phyloP scores from a whole-genome alignment of 2,888 invertebrate genomes.

The Lasioglossum oenotherae region DNA sequence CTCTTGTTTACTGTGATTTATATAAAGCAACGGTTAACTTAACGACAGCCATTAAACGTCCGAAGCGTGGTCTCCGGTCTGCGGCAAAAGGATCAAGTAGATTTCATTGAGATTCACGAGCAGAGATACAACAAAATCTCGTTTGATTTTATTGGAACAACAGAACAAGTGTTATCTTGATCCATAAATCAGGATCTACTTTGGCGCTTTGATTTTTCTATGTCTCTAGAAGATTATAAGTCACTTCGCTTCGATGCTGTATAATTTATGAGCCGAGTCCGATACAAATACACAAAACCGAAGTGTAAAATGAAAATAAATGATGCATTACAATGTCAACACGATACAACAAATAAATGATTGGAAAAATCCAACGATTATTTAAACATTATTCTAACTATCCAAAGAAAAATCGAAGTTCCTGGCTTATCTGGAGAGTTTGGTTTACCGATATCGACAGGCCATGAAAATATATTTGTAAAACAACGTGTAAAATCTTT shows the following conservation, averaged over 20 bases:
- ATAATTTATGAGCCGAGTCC: not conserved
- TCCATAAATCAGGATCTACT: conserved; percentile 25
- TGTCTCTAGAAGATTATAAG: not conserved
- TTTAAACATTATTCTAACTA: no score
- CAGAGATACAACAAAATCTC: conserved; percentile 6
- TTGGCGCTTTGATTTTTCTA: not conserved
- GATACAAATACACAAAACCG: not conserved
- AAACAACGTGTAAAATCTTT: not conserved
- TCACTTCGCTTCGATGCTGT: not conserved
- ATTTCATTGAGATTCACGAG: conserved; percentile 13
- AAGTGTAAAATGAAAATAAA: no score
- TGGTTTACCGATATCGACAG: not conserved
- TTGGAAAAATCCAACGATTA: no score
- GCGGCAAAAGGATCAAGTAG: not conserved
- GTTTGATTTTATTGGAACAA: conserved; percentile 14
- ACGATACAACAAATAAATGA: no score
- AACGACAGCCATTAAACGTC: conserved; percentile 38
- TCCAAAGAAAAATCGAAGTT: no score
- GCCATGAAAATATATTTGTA: no score
- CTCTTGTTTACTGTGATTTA: conserved; percentile 16
- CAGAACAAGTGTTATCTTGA: conserved; percentile 14
- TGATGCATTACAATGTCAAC: no score
- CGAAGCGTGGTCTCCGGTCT: conserved; percentile 16
- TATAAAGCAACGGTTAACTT: conserved; percentile 13
- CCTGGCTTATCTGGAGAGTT: no score